These are phyloP conservation scores for Erythrocercus mccallii DNA, from an alignment of 2,113 vertebrate species.

Conservation along the genomic window DNA sequence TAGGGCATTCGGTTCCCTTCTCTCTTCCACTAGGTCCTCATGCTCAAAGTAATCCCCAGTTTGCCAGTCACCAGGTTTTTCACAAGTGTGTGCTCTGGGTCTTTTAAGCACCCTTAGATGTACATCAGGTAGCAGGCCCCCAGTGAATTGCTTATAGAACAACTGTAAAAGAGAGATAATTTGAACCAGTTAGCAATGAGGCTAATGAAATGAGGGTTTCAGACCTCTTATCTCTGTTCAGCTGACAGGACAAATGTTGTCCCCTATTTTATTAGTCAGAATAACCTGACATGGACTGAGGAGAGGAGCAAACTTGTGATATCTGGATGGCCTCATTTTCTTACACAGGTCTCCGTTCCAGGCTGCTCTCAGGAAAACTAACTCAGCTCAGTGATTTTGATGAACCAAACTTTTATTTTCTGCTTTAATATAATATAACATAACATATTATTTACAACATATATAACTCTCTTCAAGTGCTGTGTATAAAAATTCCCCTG, in stretches of 20 bases:
- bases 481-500: not conserved
- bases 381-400: not conserved
- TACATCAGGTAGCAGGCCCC: not conserved
- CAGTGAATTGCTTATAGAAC: not conserved
- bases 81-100: not conserved
- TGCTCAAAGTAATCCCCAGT: not conserved
- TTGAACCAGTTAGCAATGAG: not conserved
- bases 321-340: not conserved
- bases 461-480: not conserved
- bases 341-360: not conserved
- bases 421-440: not conserved
- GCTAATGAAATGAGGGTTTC: slow-evolving; percentile 12
- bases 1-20: not conserved
- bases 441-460: not conserved
- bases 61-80: not conserved
- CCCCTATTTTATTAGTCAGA: not conserved
- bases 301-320: not conserved
- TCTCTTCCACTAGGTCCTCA: not conserved
- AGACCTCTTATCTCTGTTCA: not conserved
- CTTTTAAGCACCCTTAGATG: not conserved
- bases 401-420: not conserved
- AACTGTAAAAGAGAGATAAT: not conserved
- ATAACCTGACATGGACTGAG: not conserved
- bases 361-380: not conserved
- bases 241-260: not conserved